Base-by-base conservation (phyloP, 2,113 vertebrate genomes). In the Campylomormyrus tamandua region DNA sequence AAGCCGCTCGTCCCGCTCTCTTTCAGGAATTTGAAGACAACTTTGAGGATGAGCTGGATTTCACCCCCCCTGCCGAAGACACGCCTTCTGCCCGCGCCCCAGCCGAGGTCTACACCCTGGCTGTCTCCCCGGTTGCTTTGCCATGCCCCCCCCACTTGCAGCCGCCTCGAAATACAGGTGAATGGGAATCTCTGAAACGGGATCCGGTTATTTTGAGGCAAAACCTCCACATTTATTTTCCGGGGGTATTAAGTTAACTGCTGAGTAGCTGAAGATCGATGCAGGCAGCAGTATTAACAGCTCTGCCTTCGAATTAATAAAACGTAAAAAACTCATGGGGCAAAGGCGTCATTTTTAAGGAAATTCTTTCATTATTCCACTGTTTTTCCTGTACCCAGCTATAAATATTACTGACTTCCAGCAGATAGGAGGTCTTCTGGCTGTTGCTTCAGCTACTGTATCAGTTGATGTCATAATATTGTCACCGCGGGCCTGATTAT, bases 21-120 rank as follows among this genome's bases (percentile, higher is more conserved):
- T 91, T 92, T 6, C 92, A 99, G 98, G 98, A 99, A 92, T 99
- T 99, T 94, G 98, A 99, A 94, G 98, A 99, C 95, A 97, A 99
- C 93, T 98, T 99, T 94, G 98, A 99, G 35, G 98, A 99, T 94
- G 98, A 99, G 92, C 96, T 99, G 90, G 98, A 99, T 94, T 99
- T 99, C 94, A 99, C 97, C 35, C 98, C 98, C 56, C 98, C 98
- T 48, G 98, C 98, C 89, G 98, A 99, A 96, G 98, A 99, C 92
- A 99, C 98, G 0, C 98, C 98, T 0, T 98, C 98, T 87, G 95
- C 97, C 92, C 98, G 98, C 92, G 98, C 97, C 86, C 97, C 97
- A 24, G 97, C 98, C 15, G 98, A 99, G 93, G 98, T 99, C 86
- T 99, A 99, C 92, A 98, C 98, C 31, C 97, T 99, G 17, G 97